A percentile compares a stretch with the other conserved stretches of the same genome.
phyloP scores from a whole-genome alignment of 2,888 invertebrate genomes.

The Chalcosyrphus nemorum region DNA sequence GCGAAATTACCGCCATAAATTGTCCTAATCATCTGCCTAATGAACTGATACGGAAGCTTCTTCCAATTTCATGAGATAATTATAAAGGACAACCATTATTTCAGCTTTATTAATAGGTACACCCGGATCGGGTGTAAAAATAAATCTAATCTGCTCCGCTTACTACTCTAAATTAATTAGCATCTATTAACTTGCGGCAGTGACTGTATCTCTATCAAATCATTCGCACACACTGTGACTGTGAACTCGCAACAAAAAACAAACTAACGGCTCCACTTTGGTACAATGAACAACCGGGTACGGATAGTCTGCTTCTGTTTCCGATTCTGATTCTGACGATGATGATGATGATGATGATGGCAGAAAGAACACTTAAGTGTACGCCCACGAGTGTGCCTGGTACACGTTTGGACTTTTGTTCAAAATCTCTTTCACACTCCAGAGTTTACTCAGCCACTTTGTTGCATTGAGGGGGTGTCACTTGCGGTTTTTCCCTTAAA shows the following conservation, averaged over 20 bases:
- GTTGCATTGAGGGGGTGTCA: conserved; percentile 59
- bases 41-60: too few relatives aligned
- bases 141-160: too few relatives aligned
- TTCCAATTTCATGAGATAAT: too few relatives aligned
- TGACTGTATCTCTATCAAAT: not conserved
- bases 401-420: conserved; percentile 67
- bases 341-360: conserved; percentile 15
- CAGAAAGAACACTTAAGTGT: conserved; percentile 29
- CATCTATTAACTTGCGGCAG: not conserved
- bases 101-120: too few relatives aligned
- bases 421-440: conserved; percentile 27
- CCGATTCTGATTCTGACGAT: not conserved
- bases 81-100: too few relatives aligned
- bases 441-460: conserved; percentile 27
- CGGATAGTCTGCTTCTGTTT: conserved; percentile 31
- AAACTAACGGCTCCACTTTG: conserved; percentile 37
- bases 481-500: not conserved
- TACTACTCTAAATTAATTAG: too few relatives aligned
- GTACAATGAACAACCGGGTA: conserved; percentile 69
- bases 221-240: conserved; percentile 4
- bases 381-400: conserved; percentile 72
- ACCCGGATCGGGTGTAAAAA: too few relatives aligned
- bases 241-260: conserved; percentile 2
- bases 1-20: too few relatives aligned
- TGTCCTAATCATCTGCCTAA: too few relatives aligned